phyloP scores from a whole-genome alignment of 2,888 invertebrate genomes.

The Spodoptera exigua region DNA sequence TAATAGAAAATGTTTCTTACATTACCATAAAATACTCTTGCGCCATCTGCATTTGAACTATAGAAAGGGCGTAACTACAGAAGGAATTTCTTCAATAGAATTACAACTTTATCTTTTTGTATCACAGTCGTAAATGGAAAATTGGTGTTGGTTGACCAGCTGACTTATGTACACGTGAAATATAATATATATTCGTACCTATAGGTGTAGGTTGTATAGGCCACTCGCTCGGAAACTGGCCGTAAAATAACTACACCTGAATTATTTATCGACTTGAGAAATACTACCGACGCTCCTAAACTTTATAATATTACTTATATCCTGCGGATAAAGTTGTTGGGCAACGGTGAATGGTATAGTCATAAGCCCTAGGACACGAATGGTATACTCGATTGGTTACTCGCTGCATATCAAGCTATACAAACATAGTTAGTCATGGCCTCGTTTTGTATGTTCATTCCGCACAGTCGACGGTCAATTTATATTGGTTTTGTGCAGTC shows the following conservation, averaged over 20 bases:
- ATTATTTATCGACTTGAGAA: constrained; percentile 48
- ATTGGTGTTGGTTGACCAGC: no score
- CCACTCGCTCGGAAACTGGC: constrained; percentile 26
- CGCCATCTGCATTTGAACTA: constrained; percentile 25
- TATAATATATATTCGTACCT: no score
- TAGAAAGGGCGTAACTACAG: constrained; percentile 28
- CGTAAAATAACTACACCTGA: constrained; percentile 34
- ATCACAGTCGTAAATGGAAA: no score
- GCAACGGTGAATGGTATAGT: constrained; percentile 25
- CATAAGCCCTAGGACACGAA: constrained; percentile 4
- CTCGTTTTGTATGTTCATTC: no score
- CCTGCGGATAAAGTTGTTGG: constrained; percentile 13
- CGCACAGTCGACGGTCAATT: no score
- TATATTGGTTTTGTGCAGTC: not conserved
- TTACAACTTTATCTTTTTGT: no score
- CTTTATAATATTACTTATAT: constrained; percentile 25
- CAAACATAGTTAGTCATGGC: no score
- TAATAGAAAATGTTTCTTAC: not conserved
- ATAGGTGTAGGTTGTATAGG: not conserved
- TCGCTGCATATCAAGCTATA: no score
- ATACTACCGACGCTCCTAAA: constrained; percentile 15
- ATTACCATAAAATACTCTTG: constrained; percentile 31
- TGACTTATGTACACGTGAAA: no score
- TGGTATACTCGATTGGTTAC: no score
- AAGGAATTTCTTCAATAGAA: no score